Percentiles rank a stretch among this genome's conserved stretches.
Evolutionary conservation across 2,113 vertebrate species (phyloP).

Genomic region (Cryptomyrus ogoouensis): DNA sequence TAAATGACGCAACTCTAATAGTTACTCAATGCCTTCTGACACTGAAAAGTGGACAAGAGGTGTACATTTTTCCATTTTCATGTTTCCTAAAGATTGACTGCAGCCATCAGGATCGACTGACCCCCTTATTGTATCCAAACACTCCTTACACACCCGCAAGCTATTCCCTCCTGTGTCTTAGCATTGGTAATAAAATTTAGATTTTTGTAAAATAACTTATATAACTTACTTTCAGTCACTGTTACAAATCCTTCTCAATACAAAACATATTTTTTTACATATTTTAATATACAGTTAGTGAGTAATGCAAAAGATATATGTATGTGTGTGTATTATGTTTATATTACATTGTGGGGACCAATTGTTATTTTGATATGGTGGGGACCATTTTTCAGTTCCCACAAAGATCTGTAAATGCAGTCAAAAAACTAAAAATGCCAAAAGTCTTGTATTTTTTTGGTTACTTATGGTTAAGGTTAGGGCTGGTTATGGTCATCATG

Average conservation of each 20-base stretch:
- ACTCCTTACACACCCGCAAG: not conserved
- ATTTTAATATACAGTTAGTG: not conserved
- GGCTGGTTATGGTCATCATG: too few species aligned
- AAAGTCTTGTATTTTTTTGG: too few species aligned
- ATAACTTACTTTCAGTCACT: not conserved
- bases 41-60: not conserved
- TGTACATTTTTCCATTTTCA: not conserved
- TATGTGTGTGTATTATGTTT: not conserved
- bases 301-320: not conserved
- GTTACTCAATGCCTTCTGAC: not conserved
- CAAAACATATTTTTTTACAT: not conserved
- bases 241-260: not conserved
- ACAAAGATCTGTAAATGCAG: too few species aligned
- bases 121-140: not conserved
- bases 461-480: too few species aligned
- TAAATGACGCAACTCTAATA: not conserved
- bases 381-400: too few species aligned
- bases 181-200: not conserved
- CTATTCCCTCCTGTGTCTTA: not conserved
- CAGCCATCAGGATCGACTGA: not conserved
- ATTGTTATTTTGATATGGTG: too few species aligned
- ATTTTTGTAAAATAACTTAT: not conserved
- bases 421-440: too few species aligned
- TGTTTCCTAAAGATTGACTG: not conserved
- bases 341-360: too few species aligned